phyloP scores from a whole-genome alignment of 2,797 vertebrate genomes.

The Taenioides sp. region DNA sequence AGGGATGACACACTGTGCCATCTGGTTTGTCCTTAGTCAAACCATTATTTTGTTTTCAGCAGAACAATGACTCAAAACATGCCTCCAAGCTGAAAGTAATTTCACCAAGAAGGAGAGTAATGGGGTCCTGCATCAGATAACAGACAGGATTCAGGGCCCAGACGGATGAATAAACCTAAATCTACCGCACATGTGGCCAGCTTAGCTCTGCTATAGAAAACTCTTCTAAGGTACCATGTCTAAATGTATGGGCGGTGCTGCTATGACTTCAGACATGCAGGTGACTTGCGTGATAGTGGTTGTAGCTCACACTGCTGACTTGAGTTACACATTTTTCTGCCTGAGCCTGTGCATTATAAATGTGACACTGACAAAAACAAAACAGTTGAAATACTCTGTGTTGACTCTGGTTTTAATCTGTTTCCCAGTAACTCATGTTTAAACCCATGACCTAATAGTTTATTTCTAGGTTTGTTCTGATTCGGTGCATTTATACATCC shows the following conservation, averaged over 20 bases:
- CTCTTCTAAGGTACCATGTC: not conserved
- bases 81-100: slow-evolving; percentile 11
- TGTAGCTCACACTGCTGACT: slow-evolving; percentile 42
- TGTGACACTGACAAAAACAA: slow-evolving; percentile 52
- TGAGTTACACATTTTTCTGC: slow-evolving; percentile 50
- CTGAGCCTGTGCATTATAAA: slow-evolving; percentile 61
- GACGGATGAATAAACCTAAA: slow-evolving; percentile 4
- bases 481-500: not conserved
- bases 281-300: slow-evolving; percentile 14
- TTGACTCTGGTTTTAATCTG: not conserved
- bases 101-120: slow-evolving; percentile 11
- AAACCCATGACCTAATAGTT: not conserved
- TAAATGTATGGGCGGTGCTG: slow-evolving; percentile 1
- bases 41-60: slow-evolving; percentile 13
- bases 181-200: not conserved
- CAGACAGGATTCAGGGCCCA: slow-evolving; percentile 3
- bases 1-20: slow-evolving; percentile 8
- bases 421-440: not conserved
- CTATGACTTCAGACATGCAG: not conserved
- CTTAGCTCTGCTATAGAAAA: not conserved
- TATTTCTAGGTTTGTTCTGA: not conserved
- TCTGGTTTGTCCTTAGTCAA: slow-evolving; percentile 15
- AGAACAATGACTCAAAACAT: slow-evolving; percentile 17
- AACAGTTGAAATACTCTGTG: slow-evolving; percentile 9
- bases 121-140: slow-evolving; percentile 9